Base-by-base conservation (phyloP, 2,888 invertebrate genomes). In the Exocentrus adspersus region DNA sequence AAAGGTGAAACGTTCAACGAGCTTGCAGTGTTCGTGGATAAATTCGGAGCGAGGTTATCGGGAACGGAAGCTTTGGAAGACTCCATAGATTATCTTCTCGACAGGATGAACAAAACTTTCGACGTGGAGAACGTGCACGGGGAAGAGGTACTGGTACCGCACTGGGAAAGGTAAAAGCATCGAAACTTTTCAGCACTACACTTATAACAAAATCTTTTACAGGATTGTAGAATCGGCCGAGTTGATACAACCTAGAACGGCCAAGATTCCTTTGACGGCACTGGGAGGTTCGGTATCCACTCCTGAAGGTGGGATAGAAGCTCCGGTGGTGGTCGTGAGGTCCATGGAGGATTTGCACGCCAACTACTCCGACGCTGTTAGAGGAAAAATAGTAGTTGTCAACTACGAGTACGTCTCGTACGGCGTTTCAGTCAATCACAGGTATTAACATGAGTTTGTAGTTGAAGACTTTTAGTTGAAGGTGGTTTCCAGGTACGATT, bases 341-440 rank as follows among this genome's bases (percentile, higher is more conserved):
- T 87, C 84, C 72, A 93, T 92, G 75, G 86, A 86, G 0, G 89
- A 72, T n/a, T 24, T 67, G 1, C 46, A 60, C 42, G 28, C 48
- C 51, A 51, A 50, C 50, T 50, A 51, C 41, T 41, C 42, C 3
- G 10, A 54, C 7, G 14, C 54, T 4, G 43, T 54, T 2, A 43
- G 16, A 5, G 54, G 91, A 4, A 93, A 93, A 85, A 94, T 94
- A 62, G 91, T 94, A 6, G 86, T 94, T 1, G 94, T 86, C 79
- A 90, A 91, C 78, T 87, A 91, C 71, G 80, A 85, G 51, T 93
- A 85, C 79, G 84, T 85, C 19, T 84, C 83, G 0, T 95, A 95
- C 77, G 86, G 87, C 0, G 82, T 85, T 72, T 89, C 91, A 0
- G 91, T 90, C 0, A 68, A 77, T 51, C 93, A 93, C 77, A 85